Percentiles rank a stretch among this genome's conserved stretches.
phyloP scores from a whole-genome alignment of 30 jellyfish, hydroid and myxozoan genomes.

The Hydra vulgaris region DNA sequence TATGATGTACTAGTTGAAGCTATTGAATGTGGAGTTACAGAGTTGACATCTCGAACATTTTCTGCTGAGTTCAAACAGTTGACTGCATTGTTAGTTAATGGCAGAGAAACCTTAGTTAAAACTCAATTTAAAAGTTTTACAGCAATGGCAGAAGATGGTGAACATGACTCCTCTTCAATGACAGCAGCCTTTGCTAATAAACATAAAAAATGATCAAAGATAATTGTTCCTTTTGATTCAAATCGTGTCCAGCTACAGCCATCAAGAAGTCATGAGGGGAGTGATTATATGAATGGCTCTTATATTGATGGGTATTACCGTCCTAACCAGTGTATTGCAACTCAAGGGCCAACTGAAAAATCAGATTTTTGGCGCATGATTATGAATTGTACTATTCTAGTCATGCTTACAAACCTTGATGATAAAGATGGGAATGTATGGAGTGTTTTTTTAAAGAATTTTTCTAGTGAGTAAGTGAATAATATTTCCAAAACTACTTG shows the following conservation, averaged over 20 bases:
- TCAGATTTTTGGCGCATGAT: conserved; percentile 94
- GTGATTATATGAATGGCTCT: conserved; percentile 82
- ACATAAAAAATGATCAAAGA: conserved; percentile 42
- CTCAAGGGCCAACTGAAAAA: conserved; percentile 78
- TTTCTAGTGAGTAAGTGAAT: neutral
- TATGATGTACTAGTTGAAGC: conserved; percentile 85
- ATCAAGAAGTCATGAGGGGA: conserved; percentile 50
- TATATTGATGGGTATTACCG: conserved; percentile 50
- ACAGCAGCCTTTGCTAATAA: conserved; percentile 45
- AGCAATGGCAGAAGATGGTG: conserved; percentile 41
- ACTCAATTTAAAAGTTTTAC: conserved; percentile 33
- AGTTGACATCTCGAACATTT: conserved; percentile 40
- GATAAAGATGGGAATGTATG: neutral
- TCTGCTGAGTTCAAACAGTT: conserved; percentile 41
- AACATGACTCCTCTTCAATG: conserved; percentile 38
- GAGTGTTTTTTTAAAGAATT: neutral
- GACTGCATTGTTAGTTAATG: conserved; percentile 30
- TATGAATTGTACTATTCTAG: conserved; percentile 60
- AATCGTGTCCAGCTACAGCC: conserved; percentile 77
- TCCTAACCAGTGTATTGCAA: conserved; percentile 54
- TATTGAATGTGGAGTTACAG: conserved; percentile 76
- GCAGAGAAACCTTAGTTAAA: conserved; percentile 42
- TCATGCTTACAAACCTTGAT: conserved; percentile 65
- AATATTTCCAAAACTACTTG: neutral
- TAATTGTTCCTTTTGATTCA: conserved; percentile 45